A percentile compares a stretch with the other conserved stretches of the same genome.
phyloP scores from a whole-genome alignment of 2,113 vertebrate genomes.

The Leptosomus discolor region DNA sequence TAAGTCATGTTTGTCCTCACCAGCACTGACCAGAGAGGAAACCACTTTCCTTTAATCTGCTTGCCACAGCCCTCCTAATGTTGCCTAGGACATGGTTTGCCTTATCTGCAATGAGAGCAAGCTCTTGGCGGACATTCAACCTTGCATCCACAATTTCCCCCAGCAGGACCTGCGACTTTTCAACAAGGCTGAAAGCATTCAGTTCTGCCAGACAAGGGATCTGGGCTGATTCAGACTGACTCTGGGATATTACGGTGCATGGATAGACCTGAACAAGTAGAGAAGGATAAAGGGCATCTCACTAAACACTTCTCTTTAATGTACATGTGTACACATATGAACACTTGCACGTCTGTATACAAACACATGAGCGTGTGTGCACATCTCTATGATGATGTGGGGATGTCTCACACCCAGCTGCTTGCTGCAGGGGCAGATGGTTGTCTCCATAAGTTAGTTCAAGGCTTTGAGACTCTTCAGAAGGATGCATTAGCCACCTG shows the following conservation, averaged over 20 bases:
- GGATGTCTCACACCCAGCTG: neutral
- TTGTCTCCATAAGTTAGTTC: neutral
- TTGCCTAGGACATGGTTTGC: neutral
- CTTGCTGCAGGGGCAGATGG: neutral
- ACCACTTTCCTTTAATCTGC: neutral
- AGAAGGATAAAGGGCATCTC: neutral
- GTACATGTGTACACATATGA: neutral
- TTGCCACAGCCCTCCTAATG: neutral
- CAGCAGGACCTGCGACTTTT: neutral
- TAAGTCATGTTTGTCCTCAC: neutral
- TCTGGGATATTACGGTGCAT: neutral
- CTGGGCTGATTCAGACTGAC: neutral
- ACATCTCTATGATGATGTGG: fast-evolving
- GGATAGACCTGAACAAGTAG: neutral
- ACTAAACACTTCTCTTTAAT: neutral
- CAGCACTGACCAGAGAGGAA: neutral
- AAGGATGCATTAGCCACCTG: neutral
- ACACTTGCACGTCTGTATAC: neutral
- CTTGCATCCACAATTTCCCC: neutral
- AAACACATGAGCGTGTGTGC: neutral
- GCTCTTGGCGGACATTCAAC: neutral
- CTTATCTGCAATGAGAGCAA: neutral
- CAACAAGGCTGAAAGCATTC: neutral
- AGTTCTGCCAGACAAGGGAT: neutral
- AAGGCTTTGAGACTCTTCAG: neutral